Evolutionary conservation across 2,888 invertebrate genomes (phyloP), one percentile per base, ranked within the genome.

Genomic region (Xanthorhoe spadicearia): DNA sequence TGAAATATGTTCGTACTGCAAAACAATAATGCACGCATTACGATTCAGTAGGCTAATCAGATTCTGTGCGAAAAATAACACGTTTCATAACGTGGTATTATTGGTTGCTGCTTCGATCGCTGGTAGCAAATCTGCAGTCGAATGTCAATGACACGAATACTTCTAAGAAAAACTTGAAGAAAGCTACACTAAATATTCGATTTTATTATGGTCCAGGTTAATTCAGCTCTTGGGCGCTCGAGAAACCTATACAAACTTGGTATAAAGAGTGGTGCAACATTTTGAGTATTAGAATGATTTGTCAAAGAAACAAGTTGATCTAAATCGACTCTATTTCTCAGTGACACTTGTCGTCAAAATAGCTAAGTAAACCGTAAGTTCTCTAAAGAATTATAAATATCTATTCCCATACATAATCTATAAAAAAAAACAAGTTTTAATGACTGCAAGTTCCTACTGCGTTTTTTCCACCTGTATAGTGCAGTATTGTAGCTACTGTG

Each of bases 111-210:
- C 88, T 89, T 88, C 79, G 80, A 84, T 79, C 76, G 71, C 72
- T 67, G 71, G 74, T 74, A 75, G 80, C 81, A 76, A 83, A 82
- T 77, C 71, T 71, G 76, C 76, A 77, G 50, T 63, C 73, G 82
- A 88, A 88, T 90, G 91, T 90, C 90, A 91, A 90, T 90, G 89
- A 87, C 89, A 88, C 83, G 84, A 77, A 78, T 86, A 86, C 80
- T 73, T 51, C 50, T 4, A 23, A n/a, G n/a, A n/a, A 28, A 56
- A 64, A 68, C 49, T 56, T 17, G 19, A 28, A 19, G n/a, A 49
- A 54, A 35, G n/a, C n/a, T 54, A 7, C 74, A 82, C 81, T 81
- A 61, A 59, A 66, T 51, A n/a, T 77, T 78, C 76, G 72, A 69
- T 70, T 13, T 10, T 17, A 23, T 5, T 60, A 67, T 46, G 63